These are phyloP conservation scores for Ectropis grisescens DNA, from an alignment of 1,140 invertebrate species.

Conservation along the genomic window DNA sequence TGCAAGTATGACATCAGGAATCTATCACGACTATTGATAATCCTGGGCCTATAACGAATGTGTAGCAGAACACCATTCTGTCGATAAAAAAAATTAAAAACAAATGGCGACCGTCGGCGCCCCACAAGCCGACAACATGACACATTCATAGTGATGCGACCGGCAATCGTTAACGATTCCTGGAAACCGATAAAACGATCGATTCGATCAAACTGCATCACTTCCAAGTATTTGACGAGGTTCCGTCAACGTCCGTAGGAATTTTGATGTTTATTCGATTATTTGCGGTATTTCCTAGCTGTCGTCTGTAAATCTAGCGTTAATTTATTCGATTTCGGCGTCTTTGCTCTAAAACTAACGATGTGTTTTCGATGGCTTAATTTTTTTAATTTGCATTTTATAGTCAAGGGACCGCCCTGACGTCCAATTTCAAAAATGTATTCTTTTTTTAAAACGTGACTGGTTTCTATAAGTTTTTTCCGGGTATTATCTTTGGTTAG, in stretches of 20 bases:
- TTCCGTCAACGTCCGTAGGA: slow-evolving; percentile 29
- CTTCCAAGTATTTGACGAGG: slow-evolving; percentile 36
- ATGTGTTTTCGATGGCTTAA: slow-evolving; percentile 4
- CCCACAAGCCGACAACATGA: slow-evolving; percentile 6
- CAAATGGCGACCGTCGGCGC: slow-evolving; percentile 1
- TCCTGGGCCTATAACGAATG: no score
- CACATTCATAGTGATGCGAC: slow-evolving; percentile 12
- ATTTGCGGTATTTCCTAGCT: slow-evolving; percentile 5
- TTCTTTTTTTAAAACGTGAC: slow-evolving; percentile 1
- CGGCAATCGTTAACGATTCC: slow-evolving; percentile 17
- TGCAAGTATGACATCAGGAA: no score
- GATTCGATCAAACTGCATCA: no score
- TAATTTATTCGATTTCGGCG: slow-evolving; percentile 28
- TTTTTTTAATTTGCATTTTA: slow-evolving; percentile 7
- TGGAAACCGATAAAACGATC: slow-evolving; percentile 23
- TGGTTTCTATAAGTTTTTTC: no score
- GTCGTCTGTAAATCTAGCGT: slow-evolving; percentile 43
- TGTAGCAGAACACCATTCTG: no score
- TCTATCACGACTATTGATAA: no score
- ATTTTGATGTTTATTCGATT: no score
- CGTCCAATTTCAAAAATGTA: no score
- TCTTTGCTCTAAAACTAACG: slow-evolving; percentile 12
- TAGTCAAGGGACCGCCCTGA: not conserved
- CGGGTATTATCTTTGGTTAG: no score
- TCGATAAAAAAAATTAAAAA: no score